Evolutionary conservation across 2,113 vertebrate species (phyloP), one percentile per base, ranked within the genome.

Genomic region (Redunca redunca): DNA sequence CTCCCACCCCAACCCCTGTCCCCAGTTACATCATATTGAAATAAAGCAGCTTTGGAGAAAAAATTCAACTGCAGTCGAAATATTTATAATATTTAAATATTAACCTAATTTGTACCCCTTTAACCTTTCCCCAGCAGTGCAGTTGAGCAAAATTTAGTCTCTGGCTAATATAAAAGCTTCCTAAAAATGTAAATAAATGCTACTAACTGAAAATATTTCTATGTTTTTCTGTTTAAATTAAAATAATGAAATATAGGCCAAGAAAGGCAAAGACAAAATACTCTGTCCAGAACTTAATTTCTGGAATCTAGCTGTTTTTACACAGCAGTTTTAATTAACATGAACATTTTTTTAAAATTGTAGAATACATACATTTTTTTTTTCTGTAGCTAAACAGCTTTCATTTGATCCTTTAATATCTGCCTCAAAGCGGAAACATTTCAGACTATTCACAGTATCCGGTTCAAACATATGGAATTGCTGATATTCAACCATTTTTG

Each of bases 201-300:
- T 58, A 86, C 9, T 50, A 64, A 86, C 46, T 94, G 33, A 82
- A 97, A 94, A 86, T 77, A 81, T 40, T 91, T 71, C 36, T 53
- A 7, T 17, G 12, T 85, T 77, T 77, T 77, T 26, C 71, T 77
- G 23, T 77, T 96, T 60, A 94, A 84, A 67, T 95, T 36, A 95
- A 95, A 97, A 95, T 53, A 67, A 78, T 88, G 74, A 92, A 71
- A 93, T 58, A 40, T 8, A 86, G 1, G 14, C 30, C 43, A 74
- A 97, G 46, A 71, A 92, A 94, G 15, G 74, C 50, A 90, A 77
- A 93, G 23, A 60, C 11, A 90, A 95, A 91, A 87, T 64, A 81
- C 7, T 94, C 60, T 84, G 88, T 52, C 12, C 77, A 80, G 26
- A 94, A 95, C 62, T 97, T 97, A 82, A 90, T 92, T 90, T 86